Base-by-base conservation (phyloP, 2,113 vertebrate species). In the Tursiops truncatus region DNA sequence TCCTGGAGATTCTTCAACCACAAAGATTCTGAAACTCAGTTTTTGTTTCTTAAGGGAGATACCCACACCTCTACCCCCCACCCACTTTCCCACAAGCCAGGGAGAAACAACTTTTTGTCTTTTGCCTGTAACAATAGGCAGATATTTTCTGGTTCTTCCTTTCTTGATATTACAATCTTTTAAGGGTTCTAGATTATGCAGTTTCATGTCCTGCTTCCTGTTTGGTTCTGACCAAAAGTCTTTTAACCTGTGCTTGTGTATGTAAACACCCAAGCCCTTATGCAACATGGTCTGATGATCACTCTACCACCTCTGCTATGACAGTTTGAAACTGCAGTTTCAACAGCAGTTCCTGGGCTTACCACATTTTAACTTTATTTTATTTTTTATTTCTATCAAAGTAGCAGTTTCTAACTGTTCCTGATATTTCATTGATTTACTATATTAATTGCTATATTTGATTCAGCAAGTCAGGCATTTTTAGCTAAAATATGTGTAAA, bases 361-460 rank as follows among this genome's bases (percentile, higher is more conserved):
- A 41, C 13, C 20, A 60, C 11, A 18, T 79, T 58, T 21, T 62
- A 17, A 76, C 10, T 81, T 86, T 65, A 13, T 56, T 50, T 17
- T 68, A 50, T 44, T 63, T 82, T 41, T 23, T 5, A 67, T 70
- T 70, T 93, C 20, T 89, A 23, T 6, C 18, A 77, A 70, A 8
- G 12, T 63, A 74, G 31, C 4, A 36, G 28, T 80, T 90, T 90
- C 44, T 44, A 90, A 79, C 67, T 20, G 12, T 63, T 90, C 28
- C 38, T 91, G n/a, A 47, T 44, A 56, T 80, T 63, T 71, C 21
- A 36, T 44, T 65, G 9, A 47, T 50, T 47, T 65, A 63, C 60
- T 63, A 18, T 67, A 33, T 77, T 91, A 58, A 60, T 67, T 44
- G 10, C 77, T 93, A 38, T 71, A 85, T 53, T 86, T 97, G 28